A percentile compares a stretch with the other conserved stretches of the same genome.
Evolutionary conservation across 2,888 invertebrate species (phyloP).

Genomic region (Coelogynopora nodosa): DNA sequence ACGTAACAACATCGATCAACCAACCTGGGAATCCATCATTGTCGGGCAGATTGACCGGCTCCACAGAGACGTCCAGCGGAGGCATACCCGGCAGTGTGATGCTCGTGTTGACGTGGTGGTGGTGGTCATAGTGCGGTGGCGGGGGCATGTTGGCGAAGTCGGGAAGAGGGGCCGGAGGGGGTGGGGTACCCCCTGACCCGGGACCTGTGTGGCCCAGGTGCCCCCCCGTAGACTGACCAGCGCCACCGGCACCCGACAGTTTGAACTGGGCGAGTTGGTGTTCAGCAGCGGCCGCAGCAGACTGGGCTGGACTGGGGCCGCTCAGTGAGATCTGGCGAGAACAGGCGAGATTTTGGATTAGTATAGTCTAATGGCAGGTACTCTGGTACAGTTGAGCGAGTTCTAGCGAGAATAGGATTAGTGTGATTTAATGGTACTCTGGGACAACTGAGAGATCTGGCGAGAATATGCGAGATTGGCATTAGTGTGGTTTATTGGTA

Average conservation of each 20-base stretch:
- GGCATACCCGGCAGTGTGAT: not conserved
- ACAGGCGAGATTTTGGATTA: too few relatives aligned
- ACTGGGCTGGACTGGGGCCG: not conserved
- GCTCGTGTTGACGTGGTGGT: not conserved
- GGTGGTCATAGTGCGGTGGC: not conserved
- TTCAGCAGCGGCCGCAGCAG: not conserved
- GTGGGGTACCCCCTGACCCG: not conserved
- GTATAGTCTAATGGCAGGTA: too few relatives aligned
- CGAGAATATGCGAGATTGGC: too few relatives aligned
- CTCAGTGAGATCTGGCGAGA: not conserved
- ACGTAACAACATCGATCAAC: too few relatives aligned
- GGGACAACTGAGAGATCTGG: too few relatives aligned
- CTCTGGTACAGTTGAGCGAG: too few relatives aligned
- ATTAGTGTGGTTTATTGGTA: too few relatives aligned
- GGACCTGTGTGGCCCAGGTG: not conserved
- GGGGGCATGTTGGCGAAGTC: not conserved
- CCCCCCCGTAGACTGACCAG: not conserved
- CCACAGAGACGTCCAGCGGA: not conserved
- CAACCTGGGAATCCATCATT: not conserved
- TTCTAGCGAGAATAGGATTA: too few relatives aligned
- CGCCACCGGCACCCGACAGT: not conserved
- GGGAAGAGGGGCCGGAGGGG: not conserved
- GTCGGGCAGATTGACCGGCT: not conserved
- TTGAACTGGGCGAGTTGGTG: not conserved
- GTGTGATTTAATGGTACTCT: too few relatives aligned